Evolutionary conservation across 1,140 invertebrate genomes (phyloP).

Genomic region (Atta colombica): DNA sequence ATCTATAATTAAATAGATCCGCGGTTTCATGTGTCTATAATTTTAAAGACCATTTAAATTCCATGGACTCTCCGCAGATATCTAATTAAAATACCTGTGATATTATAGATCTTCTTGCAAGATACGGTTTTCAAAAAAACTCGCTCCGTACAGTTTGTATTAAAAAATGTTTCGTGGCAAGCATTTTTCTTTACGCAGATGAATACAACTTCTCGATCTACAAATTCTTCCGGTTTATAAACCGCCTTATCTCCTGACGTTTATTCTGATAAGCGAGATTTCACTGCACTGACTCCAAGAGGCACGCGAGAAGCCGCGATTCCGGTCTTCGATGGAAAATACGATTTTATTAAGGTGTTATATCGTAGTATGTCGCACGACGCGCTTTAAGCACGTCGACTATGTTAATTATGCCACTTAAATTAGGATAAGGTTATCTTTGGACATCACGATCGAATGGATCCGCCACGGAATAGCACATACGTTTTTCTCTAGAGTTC

Average conservation of each 20-base stretch:
- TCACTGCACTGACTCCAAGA: constrained; percentile 4
- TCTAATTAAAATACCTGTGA: background rate
- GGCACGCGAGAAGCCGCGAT: constrained; percentile 25
- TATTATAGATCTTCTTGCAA: background rate
- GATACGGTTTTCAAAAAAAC: background rate
- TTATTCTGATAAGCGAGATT: constrained; percentile 43
- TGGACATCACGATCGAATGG: constrained; percentile 30
- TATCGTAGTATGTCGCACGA: constrained; percentile 47
- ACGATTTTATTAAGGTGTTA: constrained; percentile 55
- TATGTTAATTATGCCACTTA: constrained; percentile 58
- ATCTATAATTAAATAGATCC: constrained; percentile 21
- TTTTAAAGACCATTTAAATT: background rate
- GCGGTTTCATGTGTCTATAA: background rate
- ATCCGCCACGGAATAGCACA: background rate
- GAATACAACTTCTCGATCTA: constrained; percentile 16
- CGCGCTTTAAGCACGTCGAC: constrained; percentile 33
- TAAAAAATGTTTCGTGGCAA: background rate
- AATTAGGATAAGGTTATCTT: constrained; percentile 39
- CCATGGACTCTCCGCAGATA: background rate
- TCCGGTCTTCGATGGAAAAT: constrained; percentile 54
- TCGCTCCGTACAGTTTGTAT: background rate
- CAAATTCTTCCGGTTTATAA: constrained; percentile 44
- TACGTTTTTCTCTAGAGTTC: background rate
- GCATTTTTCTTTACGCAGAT: background rate
- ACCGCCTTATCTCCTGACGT: constrained; percentile 11